Conservation (phyloP, 1,140 invertebrate genomes). For the Lepidurus packardi region DNA sequence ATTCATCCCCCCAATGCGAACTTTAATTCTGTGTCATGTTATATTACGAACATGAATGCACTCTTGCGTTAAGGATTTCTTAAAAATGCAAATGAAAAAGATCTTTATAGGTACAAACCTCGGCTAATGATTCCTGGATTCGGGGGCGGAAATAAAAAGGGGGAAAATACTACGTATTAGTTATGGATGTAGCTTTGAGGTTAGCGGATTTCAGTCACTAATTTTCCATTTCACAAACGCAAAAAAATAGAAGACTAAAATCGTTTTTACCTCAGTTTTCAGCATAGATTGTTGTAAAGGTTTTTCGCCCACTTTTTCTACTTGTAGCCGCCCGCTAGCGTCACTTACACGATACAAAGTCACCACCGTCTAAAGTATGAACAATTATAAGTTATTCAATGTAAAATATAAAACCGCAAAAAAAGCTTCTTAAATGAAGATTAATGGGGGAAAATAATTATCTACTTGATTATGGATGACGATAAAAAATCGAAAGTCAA, state of each 20-base stretch:
- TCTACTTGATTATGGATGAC: slow-evolving; percentile 25
- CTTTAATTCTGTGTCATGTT: no score
- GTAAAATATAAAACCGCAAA: slow-evolving; percentile 36
- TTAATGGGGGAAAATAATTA: neutral
- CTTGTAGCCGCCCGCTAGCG: slow-evolving; percentile 57
- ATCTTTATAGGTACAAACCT: slow-evolving; percentile 24
- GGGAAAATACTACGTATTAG: slow-evolving; percentile 7
- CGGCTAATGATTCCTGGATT: slow-evolving; percentile 28
- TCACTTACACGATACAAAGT: slow-evolving; percentile 65
- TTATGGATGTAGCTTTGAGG: neutral
- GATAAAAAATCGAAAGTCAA: neutral
- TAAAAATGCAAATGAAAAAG: slow-evolving; percentile 16
- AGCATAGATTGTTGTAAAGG: slow-evolving; percentile 64
- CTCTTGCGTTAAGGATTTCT: neutral
- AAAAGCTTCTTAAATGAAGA: slow-evolving; percentile 34
- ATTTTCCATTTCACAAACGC: neutral
- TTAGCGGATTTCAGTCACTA: neutral
- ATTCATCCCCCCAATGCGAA: neutral
- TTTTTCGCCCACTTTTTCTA: slow-evolving; percentile 58
- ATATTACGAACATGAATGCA: no score
- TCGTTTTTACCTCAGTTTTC: slow-evolving; percentile 58
- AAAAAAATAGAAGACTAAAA: neutral
- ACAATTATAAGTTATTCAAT: slow-evolving; percentile 36
- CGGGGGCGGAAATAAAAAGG: slow-evolving; percentile 15
- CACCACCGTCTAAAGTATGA: slow-evolving; percentile 46